These are phyloP conservation scores for Phytoseiulus persimilis DNA, from an alignment of 2,888 invertebrate species.

Conservation along the genomic window DNA sequence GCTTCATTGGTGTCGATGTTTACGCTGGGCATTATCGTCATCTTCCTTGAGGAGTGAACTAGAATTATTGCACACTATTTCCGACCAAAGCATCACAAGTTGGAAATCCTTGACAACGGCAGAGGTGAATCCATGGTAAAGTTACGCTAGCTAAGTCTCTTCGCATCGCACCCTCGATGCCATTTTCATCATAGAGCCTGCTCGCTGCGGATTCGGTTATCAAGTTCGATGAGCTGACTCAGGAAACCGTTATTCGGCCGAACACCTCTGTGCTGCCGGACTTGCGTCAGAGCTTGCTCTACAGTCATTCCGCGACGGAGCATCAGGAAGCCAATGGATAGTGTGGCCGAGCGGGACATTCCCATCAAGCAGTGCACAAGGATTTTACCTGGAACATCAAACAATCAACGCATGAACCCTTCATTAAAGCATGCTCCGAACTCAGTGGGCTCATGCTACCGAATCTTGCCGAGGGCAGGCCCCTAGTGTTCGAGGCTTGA, in stretches of 20 bases:
- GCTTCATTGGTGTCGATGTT: not conserved
- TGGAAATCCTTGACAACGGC: not conserved
- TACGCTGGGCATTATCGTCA: not conserved
- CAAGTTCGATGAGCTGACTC: conserved; percentile 64
- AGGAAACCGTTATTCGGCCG: conserved; percentile 73
- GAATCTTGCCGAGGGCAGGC: too few species aligned
- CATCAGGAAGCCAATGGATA: conserved; percentile 71
- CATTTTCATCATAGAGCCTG: not conserved
- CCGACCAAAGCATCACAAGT: not conserved
- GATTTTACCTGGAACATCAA: conserved; percentile 59
- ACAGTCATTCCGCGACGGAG: conserved; percentile 66
- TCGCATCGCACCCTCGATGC: not conserved
- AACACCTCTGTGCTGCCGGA: conserved; percentile 64
- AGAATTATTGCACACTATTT: conserved; percentile 6
- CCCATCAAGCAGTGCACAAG: conserved; percentile 73
- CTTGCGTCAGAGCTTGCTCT: conserved; percentile 63
- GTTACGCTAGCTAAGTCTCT: not conserved
- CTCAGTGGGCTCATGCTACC: too few species aligned
- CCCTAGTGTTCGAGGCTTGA: too few species aligned
- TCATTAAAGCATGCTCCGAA: not conserved
- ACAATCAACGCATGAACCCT: not conserved
- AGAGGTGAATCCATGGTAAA: not conserved
- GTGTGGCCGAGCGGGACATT: conserved; percentile 71
- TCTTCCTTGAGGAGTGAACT: not conserved
- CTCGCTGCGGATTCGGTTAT: conserved; percentile 45